Percentiles rank a stretch among this genome's conserved stretches.
Conservation (phyloP, 2,113 vertebrate species). For the Centrocercus urophasianus region DNA sequence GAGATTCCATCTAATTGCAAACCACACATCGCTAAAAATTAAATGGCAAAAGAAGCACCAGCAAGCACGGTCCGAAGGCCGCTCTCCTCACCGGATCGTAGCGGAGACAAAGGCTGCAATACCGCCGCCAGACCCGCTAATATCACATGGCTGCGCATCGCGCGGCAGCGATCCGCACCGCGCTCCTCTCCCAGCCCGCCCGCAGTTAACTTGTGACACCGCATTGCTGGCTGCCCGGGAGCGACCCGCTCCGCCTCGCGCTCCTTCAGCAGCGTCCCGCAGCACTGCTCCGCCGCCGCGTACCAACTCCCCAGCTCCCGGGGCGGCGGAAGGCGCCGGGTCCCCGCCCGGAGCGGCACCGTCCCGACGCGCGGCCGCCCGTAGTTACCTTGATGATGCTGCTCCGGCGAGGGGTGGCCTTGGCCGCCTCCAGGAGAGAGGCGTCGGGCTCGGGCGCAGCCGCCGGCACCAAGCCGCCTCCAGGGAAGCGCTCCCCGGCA, state of each 20-base stretch:
- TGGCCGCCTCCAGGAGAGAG: constrained; percentile 84
- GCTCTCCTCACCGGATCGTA: neutral
- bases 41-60: accelerated
- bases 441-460: constrained; percentile 79
- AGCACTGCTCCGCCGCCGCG: too few species aligned
- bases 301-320: too few species aligned
- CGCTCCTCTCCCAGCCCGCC: neutral
- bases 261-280: too few species aligned
- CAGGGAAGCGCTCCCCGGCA: constrained; percentile 40
- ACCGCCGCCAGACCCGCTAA: neutral
- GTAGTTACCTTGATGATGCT: constrained; percentile 94
- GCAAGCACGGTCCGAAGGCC: neutral
- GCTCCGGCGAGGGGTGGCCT: constrained; percentile 89
- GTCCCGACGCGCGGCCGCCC: too few species aligned
- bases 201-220: neutral
- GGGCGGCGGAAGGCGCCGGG: too few species aligned
- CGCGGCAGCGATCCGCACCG: neutral
- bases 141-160: neutral
- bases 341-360: too few species aligned
- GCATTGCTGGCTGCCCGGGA: neutral
- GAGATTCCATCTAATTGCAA: neutral
- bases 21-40: neutral
- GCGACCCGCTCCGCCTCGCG: neutral
- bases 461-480: neutral
- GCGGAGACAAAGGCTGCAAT: neutral